These are phyloP conservation scores for Olivierus martensii DNA, from an alignment of 1,140 invertebrate species.

Conservation along the genomic window DNA sequence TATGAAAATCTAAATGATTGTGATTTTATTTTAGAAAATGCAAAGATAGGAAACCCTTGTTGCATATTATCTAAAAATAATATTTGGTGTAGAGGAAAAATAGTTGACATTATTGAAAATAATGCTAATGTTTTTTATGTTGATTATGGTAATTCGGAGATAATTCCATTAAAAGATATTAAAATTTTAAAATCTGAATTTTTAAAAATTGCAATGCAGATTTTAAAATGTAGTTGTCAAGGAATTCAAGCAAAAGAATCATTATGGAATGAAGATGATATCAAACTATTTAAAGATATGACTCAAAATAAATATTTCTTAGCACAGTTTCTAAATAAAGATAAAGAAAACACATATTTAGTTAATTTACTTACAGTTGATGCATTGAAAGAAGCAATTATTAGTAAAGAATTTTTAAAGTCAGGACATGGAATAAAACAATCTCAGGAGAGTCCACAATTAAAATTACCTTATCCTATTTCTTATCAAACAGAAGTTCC, in stretches of 20 bases:
- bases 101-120: slow-evolving; percentile 48
- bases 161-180: slow-evolving; percentile 2
- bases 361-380: slow-evolving; percentile 8
- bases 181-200: slow-evolving; percentile 4
- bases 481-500: too few relatives aligned
- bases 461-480: too few relatives aligned
- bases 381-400: slow-evolving; percentile 6
- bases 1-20: slow-evolving; percentile 2
- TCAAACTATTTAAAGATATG: slow-evolving; percentile 10
- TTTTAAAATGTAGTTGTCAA: slow-evolving; percentile 4
- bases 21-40: neutral
- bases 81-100: slow-evolving; percentile 62
- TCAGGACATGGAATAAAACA: slow-evolving; percentile 14
- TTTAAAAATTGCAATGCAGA: slow-evolving; percentile 4
- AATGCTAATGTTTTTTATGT: slow-evolving; percentile 60
- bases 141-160: slow-evolving; percentile 54
- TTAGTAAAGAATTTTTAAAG: slow-evolving; percentile 20
- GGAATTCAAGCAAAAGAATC: neutral
- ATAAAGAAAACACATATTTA: slow-evolving; percentile 2
- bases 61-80: slow-evolving; percentile 50
- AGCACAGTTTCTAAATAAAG: slow-evolving; percentile 9
- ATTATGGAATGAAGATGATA: slow-evolving; percentile 4
- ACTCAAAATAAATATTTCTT: slow-evolving; percentile 14
- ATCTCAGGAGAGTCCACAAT: too few relatives aligned
- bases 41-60: slow-evolving; percentile 44